Evolutionary conservation across 2,113 vertebrate species (phyloP), one percentile per base, ranked within the genome.

Genomic region (Atrichornis clamosus): DNA sequence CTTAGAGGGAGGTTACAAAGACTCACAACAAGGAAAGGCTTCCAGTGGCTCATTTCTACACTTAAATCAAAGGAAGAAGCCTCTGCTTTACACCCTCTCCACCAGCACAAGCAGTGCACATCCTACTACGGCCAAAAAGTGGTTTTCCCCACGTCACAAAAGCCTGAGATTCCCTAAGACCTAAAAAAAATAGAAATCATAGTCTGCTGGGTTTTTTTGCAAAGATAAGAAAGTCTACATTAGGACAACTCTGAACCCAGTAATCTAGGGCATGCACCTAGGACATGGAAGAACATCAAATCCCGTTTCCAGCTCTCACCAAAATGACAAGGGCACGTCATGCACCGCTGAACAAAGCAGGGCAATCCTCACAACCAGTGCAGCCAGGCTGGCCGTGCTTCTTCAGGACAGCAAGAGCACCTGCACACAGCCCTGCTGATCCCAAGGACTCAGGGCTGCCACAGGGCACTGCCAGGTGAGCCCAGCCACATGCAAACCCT

Each of bases 341-440:
- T 3, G 17, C 53, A 24, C n/a, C 6, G 12, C 35, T 55, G 52
- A 62, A 63, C 47, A 89, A 7, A 89, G 33, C 30, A 30, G 6
- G 4, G 19, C 2, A 6, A 17, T 58, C 28, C 30, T 68, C 58
- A 21, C 39, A 68, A 41, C 3, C 16, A 65, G 44, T 39, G 74
- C 1, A 1, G 3, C 9, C 41, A 44, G 44, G 46, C 21, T 81
- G 68, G 9, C 37, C 0, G 0, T 1, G 10, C 32, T 67, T 79
- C 47, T 33, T 72, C 26, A 42, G 56, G 35, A 50, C 10, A 87
- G 78, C 21, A 81, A 13, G 6, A 74, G 5, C 24, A 39, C 21
- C 12, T 0, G 0, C 22, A 24, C 37, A 13, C 47, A 65, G 65
- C 59, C 41, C 70, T 44, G 14, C n/a, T 26, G 44, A 44, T 65